phyloP scores from a whole-genome alignment of 2,888 invertebrate genomes.

The Xylocampa areola region DNA sequence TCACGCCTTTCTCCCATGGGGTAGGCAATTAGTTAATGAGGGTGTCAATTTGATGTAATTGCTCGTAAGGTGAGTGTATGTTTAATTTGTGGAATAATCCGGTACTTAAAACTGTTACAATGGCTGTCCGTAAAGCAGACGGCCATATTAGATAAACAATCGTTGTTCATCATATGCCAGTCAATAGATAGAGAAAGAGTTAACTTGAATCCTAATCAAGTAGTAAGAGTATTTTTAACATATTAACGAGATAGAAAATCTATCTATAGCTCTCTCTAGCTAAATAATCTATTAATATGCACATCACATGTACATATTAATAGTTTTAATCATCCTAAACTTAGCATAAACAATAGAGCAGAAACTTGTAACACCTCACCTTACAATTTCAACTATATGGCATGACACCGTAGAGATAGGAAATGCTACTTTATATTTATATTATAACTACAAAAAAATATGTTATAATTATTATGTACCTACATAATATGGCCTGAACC shows the following conservation, averaged over 20 bases:
- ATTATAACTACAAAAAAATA: constrained; percentile 27
- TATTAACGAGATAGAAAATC: no score
- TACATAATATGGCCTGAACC: constrained; percentile 61
- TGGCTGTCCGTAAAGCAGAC: no score
- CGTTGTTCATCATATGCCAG: no score
- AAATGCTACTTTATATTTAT: constrained; percentile 55
- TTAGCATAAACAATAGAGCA: neutral
- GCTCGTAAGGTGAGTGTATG: constrained; percentile 53
- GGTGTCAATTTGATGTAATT: constrained; percentile 73
- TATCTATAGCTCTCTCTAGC: no score
- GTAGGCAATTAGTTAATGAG: constrained; percentile 72
- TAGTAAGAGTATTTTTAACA: no score
- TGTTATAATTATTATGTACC: constrained; percentile 49
- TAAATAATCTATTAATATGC: no score
- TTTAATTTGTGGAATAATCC: constrained; percentile 27
- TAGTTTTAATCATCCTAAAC: neutral
- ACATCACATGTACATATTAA: neutral
- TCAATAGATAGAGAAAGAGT: no score
- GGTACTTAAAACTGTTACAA: constrained; percentile 51
- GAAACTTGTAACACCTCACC: neutral
- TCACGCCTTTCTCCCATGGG: no score
- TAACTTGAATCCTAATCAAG: no score
- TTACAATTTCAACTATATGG: constrained; percentile 60
- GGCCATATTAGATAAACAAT: no score
- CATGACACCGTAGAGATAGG: constrained; percentile 43